Base-by-base conservation (phyloP, 2,888 invertebrate species). In the Cataglyphis altisquamis region DNA sequence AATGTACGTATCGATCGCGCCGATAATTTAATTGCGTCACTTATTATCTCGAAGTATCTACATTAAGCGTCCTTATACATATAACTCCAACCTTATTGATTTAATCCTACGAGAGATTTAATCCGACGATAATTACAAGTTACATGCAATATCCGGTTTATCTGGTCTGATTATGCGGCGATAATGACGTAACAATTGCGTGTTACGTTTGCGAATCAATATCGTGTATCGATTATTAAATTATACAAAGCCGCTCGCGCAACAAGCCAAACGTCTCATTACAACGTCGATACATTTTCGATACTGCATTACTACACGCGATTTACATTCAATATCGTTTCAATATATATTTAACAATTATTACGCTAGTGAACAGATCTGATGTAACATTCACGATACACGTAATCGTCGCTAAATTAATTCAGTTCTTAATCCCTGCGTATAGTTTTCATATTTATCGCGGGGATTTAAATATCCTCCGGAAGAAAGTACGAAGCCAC, bases 171-270 rank as follows among this genome's bases (percentile, higher is more conserved):
- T 70, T 60, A 45, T 15, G 25, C 10, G 29, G 3, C 2, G 67
- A 67, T 77, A 75, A 75, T 75, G 67, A 66, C 18, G 36, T 77
- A 78, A 78, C 57, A 32, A 70, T 70, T 57, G 68, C 36, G 18
- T n/a, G 55, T 39, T 57, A 64, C 21, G 63, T 29, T 52, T 60
- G 60, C 70, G 57, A 78, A 78, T 70, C 70, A 52, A 78, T 78
- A 60, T 60, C 70, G 60, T 25, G 21, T 36, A 45, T 70, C 45
- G 45, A 70, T 70, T 57, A 78, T 60, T 45, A 45, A 78, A 68
- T 78, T 60, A 57, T 77, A n/a, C 32, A 32, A 12, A 60, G 12
- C 41, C 6, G 32, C 6, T 36, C 21, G 21, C 57, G 52, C 21
- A 63, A 52, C 12, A 70, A 62, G 25, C 39, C 48, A 39, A 18